Base-by-base conservation (phyloP, 2,888 invertebrate species). In the Harpalus rubripes region DNA sequence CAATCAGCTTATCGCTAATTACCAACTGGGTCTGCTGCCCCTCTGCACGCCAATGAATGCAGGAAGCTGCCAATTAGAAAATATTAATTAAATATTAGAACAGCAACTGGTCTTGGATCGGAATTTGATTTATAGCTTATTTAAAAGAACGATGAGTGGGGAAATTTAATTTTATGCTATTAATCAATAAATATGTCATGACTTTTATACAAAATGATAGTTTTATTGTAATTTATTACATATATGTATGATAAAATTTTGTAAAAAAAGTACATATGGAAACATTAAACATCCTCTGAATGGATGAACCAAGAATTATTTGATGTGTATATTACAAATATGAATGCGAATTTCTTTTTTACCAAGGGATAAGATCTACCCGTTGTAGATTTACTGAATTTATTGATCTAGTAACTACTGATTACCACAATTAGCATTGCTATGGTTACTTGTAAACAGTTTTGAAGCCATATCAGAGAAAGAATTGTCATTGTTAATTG, bases 31-130 rank as follows among this genome's bases (percentile, higher is more conserved):
- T 32, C 32, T 32, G 16, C 68, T 39, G 39, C 68, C 68, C 68
- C 68, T 68, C 44, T 32, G 44, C 18, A 44, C 44, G 72, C 72
- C 68, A 68, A 32, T 68, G 68, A 26, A 39, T 68, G 44, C 90
- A 89, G 89, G 90, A 90, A 89, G 88, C 88, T 88, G 87, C 89
- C 89, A 89, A 90, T 90, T 90, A 90, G 89, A 87, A 85, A 86
- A 87, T 88, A 88, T 89, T 89, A 89, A 89, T 89, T 89, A 88
- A 87, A 87, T 88, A 88, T 88, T 88, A 88, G 58, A 83, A 61
- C 16, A 74, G 41, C 72, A 74, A 74, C 72, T 74, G 72, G 16
- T 41, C 16, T 41, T 74, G 72, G 68, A 68, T 39, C 12, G 22
- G 63, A 18, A 22, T 22, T 63, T 63, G 18, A 63, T 63, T 63